Base-by-base conservation (phyloP, 2,888 invertebrate species). In the Aleiodes testaceus region DNA sequence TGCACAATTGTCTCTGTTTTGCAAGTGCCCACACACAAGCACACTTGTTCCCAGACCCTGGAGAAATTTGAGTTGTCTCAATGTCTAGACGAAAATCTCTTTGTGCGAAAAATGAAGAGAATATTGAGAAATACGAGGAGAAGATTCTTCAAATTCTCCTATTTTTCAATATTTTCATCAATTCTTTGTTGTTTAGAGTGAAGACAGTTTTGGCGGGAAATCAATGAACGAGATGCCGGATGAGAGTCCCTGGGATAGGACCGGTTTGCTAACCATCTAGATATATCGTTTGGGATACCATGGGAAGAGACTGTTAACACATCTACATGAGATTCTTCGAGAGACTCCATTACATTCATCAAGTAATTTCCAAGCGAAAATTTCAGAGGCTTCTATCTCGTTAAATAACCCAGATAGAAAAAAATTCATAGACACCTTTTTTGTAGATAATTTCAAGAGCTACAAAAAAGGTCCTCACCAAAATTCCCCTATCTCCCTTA, bases 191-290 rank as follows among this genome's bases (percentile, higher is more conserved):
- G 70, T 52, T 5, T 26, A 26, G 26, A 26, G 26, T 26, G 26
- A 2, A 26, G 26, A 26, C 9, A 18, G 3, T 50, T 66, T 52
- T 66, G 50, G 52, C 50, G 45, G 63, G 63, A 45, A 59, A 47
- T 30, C 0, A 18, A 42, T 42, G 49, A 16, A 14, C 12, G 12
- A 9, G 20, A 47, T 22, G 63, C 53, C 67, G 67, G 64, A 73
- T 74, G 74, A 74, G 75, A 72, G 70, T 69, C 70, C 52, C 72
- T 70, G 52, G 68, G 45, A 36, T 67, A 63, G 69, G 75, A 75
- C 75, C 75, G 74, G 75, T 75, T 74, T 49, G 52, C 68, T 64
- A 68, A 36, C 36, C 49, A 65, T 20, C 20, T 42, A 63, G 42
- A 55, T 22, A 55, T 26, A 26, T 63, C 61, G 20, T 44, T 26